Evolutionary conservation across 2,113 vertebrate species (phyloP).

Genomic region (Gymnarchus niloticus): DNA sequence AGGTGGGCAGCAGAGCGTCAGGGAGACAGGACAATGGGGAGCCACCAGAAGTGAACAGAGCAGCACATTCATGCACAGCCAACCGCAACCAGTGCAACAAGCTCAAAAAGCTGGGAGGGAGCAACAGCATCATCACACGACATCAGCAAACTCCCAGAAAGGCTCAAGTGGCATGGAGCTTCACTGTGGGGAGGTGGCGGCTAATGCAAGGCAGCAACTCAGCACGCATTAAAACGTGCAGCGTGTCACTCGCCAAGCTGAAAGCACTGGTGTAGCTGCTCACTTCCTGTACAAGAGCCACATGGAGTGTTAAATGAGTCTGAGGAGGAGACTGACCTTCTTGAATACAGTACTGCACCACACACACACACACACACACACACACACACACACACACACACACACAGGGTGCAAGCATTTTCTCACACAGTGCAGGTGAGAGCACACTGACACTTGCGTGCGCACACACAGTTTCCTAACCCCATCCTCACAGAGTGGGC

Average conservation of each 20-base stretch:
- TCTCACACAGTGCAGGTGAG: neutral
- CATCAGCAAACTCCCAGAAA: neutral
- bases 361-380: neutral
- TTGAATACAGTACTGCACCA: neutral
- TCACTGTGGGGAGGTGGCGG: neutral
- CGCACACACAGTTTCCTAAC: neutral
- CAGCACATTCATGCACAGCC: neutral
- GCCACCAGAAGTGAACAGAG: neutral
- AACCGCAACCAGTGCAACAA: neutral
- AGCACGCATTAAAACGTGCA: neutral
- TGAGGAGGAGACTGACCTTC: too few relatives aligned
- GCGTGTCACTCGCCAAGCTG: neutral
- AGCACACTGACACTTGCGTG: neutral
- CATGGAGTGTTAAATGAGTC: neutral
- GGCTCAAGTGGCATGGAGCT: neutral
- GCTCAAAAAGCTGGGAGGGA: neutral
- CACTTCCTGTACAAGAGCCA: neutral
- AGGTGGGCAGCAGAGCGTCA: neutral
- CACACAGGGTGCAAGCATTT: neutral
- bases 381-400: neutral
- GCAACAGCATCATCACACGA: neutral
- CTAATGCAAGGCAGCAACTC: neutral
- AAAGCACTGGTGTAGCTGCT: neutral
- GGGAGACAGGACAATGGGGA: neutral
- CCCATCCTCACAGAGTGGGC: slow-evolving; percentile 4